Conservation (phyloP, 2,113 vertebrate species). For the Engraulis encrasicolus region DNA sequence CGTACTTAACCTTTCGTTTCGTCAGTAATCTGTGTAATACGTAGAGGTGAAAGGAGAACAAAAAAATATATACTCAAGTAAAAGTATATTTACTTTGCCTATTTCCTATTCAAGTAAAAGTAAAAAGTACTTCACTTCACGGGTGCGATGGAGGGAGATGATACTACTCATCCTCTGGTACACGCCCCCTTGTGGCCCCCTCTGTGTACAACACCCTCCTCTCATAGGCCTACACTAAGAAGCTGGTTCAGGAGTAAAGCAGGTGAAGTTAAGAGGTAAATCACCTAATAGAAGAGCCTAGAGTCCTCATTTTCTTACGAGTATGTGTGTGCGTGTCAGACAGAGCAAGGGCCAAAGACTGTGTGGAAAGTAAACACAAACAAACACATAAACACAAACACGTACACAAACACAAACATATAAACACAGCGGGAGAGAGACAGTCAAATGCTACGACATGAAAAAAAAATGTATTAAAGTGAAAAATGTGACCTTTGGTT, state of each 20-base stretch:
- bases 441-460: constrained; percentile 58
- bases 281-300: too few relatives aligned
- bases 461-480: constrained; percentile 65
- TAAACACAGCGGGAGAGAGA: constrained; percentile 43
- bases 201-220: constrained; percentile 77
- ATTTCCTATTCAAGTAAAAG: too few relatives aligned
- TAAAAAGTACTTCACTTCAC: too few relatives aligned
- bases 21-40: too few relatives aligned
- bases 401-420: constrained; percentile 33
- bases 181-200: constrained; percentile 65
- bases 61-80: too few relatives aligned
- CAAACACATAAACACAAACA: constrained; percentile 26
- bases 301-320: too few relatives aligned
- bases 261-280: too few relatives aligned
- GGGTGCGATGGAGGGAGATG: constrained; percentile 9
- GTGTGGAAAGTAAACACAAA: constrained; percentile 37
- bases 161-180: constrained; percentile 65
- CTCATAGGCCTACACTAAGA: too few relatives aligned
- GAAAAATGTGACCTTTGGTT: constrained; percentile 81
- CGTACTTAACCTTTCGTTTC: too few relatives aligned
- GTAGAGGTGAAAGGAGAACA: too few relatives aligned
- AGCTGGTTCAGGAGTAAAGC: too few relatives aligned
- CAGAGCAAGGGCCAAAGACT: constrained; percentile 78
- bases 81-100: too few relatives aligned
- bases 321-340: constrained; percentile 77